Percentiles rank a stretch among this genome's conserved stretches.
Evolutionary conservation across 2,113 vertebrate species (phyloP).

Genomic region (Leptocoma aspasia): DNA sequence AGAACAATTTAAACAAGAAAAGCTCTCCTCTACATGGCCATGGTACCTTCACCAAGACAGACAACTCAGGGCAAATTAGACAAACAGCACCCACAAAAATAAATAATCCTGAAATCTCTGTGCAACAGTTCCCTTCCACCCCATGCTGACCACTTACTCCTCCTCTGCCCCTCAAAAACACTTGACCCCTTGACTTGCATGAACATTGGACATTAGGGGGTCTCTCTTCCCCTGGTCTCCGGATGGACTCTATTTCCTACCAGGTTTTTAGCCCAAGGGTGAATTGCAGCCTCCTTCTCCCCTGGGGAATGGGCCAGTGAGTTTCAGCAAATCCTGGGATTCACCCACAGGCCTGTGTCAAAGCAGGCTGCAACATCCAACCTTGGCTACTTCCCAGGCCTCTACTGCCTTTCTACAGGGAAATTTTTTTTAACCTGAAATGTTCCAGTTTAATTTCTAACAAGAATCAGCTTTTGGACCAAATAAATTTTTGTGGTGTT

Average conservation of each 20-base stretch:
- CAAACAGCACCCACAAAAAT: neutral
- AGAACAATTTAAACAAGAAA: neutral
- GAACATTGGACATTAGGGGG: neutral
- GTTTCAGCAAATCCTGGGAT: neutral
- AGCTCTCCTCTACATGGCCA: neutral
- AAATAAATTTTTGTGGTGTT: neutral
- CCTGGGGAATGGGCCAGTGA: neutral
- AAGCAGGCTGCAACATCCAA: neutral
- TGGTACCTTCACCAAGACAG: accelerated
- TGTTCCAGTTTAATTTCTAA: neutral
- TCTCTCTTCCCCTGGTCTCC: neutral
- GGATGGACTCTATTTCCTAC: neutral
- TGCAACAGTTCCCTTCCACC: neutral
- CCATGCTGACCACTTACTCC: neutral
- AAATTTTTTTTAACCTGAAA: neutral
- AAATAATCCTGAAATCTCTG: neutral
- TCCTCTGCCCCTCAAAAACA: neutral
- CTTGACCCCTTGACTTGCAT: neutral
- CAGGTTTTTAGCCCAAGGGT: neutral
- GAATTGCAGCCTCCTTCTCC: neutral
- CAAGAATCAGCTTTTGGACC: neutral
- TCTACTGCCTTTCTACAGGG: neutral
- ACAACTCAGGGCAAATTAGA: neutral
- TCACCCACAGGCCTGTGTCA: neutral
- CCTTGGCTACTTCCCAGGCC: neutral